Conservation (phyloP, 2,888 invertebrate species). For the Sarcophaga variegata region DNA sequence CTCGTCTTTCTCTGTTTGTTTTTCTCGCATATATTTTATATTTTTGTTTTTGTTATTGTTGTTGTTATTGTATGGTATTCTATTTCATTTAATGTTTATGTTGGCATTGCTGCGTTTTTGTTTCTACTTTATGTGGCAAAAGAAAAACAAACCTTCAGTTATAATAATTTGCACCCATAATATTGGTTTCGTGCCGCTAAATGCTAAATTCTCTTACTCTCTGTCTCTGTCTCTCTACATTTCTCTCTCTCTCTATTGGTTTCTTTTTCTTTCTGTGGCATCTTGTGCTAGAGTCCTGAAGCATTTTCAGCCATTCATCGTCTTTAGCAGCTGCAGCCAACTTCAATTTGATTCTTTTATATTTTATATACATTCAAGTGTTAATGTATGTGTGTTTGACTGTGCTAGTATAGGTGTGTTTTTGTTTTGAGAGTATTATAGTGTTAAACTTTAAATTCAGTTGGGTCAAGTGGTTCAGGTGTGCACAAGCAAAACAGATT, state of each 20-base stretch:
- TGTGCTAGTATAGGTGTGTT: slow-evolving; percentile 5
- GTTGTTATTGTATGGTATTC: not conserved
- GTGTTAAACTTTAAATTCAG: slow-evolving; percentile 61
- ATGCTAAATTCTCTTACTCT: slow-evolving; percentile 1
- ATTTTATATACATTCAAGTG: not conserved
- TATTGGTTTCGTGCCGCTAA: slow-evolving; percentile 23
- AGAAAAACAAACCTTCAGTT: slow-evolving; percentile 32
- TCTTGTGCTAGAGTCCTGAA: too few relatives aligned
- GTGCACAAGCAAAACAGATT: slow-evolving; percentile 64
- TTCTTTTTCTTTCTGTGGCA: too few relatives aligned
- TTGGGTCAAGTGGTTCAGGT: slow-evolving; percentile 69
- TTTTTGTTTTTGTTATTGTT: not conserved
- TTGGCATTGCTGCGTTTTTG: slow-evolving; percentile 19
- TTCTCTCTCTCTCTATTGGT: not conserved
- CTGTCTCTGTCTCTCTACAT: not conserved
- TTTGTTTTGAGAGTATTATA: slow-evolving; percentile 13
- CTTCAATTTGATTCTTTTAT: slow-evolving; percentile 1
- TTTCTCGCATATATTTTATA: slow-evolving; percentile 7
- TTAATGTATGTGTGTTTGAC: not conserved
- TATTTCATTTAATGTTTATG: slow-evolving; percentile 23
- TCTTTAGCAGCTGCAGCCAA: not conserved
- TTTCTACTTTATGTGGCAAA: slow-evolving; percentile 22
- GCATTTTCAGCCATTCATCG: too few relatives aligned
- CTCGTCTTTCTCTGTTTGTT: slow-evolving; percentile 10
- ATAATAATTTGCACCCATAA: slow-evolving; percentile 29